Percentiles rank a stretch among this genome's conserved stretches.
phyloP scores from a whole-genome alignment of 2,888 invertebrate genomes.

The Eristalinus sepulchralis region DNA sequence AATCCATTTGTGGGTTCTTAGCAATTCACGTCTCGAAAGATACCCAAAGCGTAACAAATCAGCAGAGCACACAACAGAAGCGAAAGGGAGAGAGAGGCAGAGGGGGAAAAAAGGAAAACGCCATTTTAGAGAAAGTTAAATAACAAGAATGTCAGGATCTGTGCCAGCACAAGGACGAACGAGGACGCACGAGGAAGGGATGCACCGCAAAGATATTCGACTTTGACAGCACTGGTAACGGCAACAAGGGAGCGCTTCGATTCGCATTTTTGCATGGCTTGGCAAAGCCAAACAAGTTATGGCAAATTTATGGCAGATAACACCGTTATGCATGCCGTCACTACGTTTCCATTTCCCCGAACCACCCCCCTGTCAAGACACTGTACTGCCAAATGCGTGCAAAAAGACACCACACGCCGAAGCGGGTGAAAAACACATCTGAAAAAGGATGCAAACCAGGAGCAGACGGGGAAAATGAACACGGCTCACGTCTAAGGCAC shows the following conservation, averaged over 20 bases:
- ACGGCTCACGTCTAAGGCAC: constrained; percentile 35
- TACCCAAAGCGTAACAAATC: not conserved
- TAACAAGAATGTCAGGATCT: constrained; percentile 7
- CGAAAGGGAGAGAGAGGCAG: not conserved
- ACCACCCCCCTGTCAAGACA: not conserved
- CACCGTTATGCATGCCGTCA: constrained; percentile 47
- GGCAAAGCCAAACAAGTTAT: constrained; percentile 63
- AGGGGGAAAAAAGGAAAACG: not conserved
- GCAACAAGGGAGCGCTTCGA: constrained; percentile 9
- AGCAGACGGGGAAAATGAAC: not conserved
- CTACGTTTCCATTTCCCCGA: not conserved
- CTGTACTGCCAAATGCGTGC: constrained; percentile 13
- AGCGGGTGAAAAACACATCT: not conserved
- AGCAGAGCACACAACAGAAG: not conserved
- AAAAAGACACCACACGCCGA: not conserved
- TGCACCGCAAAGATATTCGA: constrained; percentile 18
- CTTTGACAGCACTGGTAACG: not conserved
- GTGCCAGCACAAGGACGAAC: not conserved
- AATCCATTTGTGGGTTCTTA: constrained; percentile 19
- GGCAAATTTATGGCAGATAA: constrained; percentile 64
- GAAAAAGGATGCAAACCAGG: not conserved
- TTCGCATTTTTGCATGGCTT: constrained; percentile 57
- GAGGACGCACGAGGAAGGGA: constrained; percentile 1
- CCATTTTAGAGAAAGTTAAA: constrained; percentile 14
- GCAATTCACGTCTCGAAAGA: constrained; percentile 11